phyloP scores from a whole-genome alignment of 64 coral and sea anemone genomes.

The Actinia equina region DNA sequence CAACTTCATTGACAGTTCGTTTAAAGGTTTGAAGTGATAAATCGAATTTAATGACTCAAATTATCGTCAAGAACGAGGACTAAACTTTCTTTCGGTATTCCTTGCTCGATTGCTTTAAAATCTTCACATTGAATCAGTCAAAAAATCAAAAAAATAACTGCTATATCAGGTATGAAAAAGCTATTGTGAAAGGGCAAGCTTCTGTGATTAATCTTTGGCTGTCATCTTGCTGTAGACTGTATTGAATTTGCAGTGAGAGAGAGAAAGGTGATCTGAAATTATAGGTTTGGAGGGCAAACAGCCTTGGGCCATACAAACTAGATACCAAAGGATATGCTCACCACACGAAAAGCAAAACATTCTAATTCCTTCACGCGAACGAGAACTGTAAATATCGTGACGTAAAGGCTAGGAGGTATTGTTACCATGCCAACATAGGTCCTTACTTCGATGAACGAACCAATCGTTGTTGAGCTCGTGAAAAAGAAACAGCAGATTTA shows the following conservation, averaged over 20 bases:
- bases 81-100: not conserved
- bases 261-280: not conserved
- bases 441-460: no score
- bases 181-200: not conserved
- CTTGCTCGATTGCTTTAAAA: not conserved
- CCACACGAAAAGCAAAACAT: not conserved
- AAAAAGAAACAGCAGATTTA: no score
- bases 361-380: not conserved
- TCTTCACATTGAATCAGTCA: not conserved
- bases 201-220: not conserved
- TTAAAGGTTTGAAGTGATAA: not conserved
- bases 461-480: not conserved
- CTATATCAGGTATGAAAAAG: not conserved
- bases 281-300: not conserved
- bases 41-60: constrained; percentile 2
- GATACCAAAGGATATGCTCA: not conserved
- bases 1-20: not conserved
- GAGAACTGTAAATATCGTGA: no score
- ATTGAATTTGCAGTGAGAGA: not conserved
- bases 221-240: not conserved
- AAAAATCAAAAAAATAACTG: not conserved
- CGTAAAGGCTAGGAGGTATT: no score
- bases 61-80: not conserved
- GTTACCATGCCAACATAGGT: no score
- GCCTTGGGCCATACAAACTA: not conserved